Evolutionary conservation across 2,797 vertebrate species (phyloP), one percentile per base, ranked within the genome.

Genomic region (Sebastes iracundus): DNA sequence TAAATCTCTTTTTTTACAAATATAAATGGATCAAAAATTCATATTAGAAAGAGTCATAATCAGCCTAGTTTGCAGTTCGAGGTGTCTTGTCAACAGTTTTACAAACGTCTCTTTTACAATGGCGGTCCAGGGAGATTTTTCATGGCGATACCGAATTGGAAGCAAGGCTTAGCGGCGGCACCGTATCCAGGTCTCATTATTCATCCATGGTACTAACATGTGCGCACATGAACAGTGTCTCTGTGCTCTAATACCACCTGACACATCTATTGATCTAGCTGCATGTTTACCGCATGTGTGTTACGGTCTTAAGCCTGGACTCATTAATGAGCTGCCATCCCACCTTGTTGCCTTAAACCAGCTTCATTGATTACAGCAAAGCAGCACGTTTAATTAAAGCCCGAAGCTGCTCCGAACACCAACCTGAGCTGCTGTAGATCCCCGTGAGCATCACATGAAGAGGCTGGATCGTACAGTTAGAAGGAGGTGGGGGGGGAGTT

Each of bases 351-450:
- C 71, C 52, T 77, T 76, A 66, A 66, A 86, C 82, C 52, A 61
- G 72, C 68, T 80, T 75, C n/a, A 76, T 79, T 90, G 83, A 90
- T 88, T 88, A 81, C 72, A 72, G 28, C 62, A 60, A 52, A 74
- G 86, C 68, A 77, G 75, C 55, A 22, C 56, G 60, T 86, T 86
- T 87, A 91, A 90, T 92, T 90, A 86, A 87, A 82, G 79, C 65
- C 52, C 27, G 23, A 7, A 30, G 59, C 53, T 66, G 4, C 67
- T 75, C 65, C 25, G 56, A 55, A 59, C 0, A 66, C 55, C 11
- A 75, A 27, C 52, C 68, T 59, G 28, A 65, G 70, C 61, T 60
- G 35, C 71, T 72, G 52, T 11, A 27, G 65, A 16, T 67, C 7
- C 75, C 20, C n/a, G 25, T 18, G 52, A 70, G 63, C 9, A 3